Evolutionary conservation across 1,140 invertebrate genomes (phyloP), one percentile per base, ranked within the genome.

Genomic region (Piezodorus guildinii): DNA sequence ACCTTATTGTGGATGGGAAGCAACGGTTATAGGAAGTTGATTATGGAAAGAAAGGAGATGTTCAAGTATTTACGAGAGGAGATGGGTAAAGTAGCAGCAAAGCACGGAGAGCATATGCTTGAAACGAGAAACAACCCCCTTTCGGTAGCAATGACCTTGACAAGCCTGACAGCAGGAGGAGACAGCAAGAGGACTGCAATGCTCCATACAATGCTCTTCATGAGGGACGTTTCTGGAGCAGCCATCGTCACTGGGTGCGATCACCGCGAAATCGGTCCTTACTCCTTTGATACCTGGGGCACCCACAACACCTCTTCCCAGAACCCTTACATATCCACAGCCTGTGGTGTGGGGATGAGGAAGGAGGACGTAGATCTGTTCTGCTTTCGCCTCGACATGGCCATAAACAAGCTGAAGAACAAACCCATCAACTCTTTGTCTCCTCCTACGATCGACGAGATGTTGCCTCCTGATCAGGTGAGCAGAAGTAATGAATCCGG

Each of bases 1-100:
- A 92, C 90, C 1, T 72, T 93, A 12, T 72, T 92, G 21, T 83
- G 83, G 10, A 74, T 91, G 65, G 90, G 90, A 3, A 77, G 79
- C 63, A 77, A 78, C 51, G 85, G 84, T 8, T 91, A 85, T 69
- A 79, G 80, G 68, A 74, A 81, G 59, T 72, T 88, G 2, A 75
- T 87, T 6, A 71, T 78, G 27, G 77, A 87, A 64, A 76, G 88
- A 21, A 83, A 84, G 68, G 74, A 81, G 51, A 79, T 83, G 72
- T 88, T 83, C 71, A 74, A 74, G 5, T 84, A 88, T 73, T 75
- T 91, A 34, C 78, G 80, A 60, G 76, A 80, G 9, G 75, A 80
- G 68, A 72, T 92, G 30, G 71, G 72, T 23, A 73, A 79, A 67
- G 73, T 88, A 51, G 85, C 87, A 14, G 63, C 74, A 14, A 76